phyloP scores from a whole-genome alignment of 2,888 invertebrate species.

The Hypena proboscidalis region DNA sequence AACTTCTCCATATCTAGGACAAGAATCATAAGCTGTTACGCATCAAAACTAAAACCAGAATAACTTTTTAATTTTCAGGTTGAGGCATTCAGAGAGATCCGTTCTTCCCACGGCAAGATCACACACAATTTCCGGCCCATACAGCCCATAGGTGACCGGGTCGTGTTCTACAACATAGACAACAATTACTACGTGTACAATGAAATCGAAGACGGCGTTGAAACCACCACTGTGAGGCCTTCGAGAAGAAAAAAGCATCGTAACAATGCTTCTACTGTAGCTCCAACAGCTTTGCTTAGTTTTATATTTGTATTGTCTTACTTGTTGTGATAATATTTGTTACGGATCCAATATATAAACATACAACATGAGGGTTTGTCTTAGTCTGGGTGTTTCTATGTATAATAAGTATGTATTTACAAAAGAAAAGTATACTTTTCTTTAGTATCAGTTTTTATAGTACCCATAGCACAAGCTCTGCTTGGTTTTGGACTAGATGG shows the following conservation, averaged over 20 bases:
- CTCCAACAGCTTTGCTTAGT: conserved; percentile 29
- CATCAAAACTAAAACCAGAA: no score
- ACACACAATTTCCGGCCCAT: conserved; percentile 93
- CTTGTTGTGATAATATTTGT: conserved; percentile 30
- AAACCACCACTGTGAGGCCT: conserved; percentile 46
- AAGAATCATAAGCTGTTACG: no score
- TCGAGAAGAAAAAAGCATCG: conserved; percentile 53
- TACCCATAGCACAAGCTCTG: no score
- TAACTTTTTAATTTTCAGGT: no score
- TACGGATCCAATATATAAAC: background rate
- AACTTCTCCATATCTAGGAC: no score
- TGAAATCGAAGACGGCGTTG: conserved; percentile 68
- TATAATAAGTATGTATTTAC: no score
- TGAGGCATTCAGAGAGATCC: conserved; percentile 88
- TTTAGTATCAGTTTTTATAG: no score
- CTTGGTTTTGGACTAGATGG: no score
- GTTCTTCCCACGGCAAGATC: conserved; percentile 87
- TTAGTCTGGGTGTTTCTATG: no score
- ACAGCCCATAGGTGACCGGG: conserved; percentile 90
- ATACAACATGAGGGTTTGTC: background rate
- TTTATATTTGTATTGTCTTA: conserved; percentile 29
- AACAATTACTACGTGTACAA: conserved; percentile 75
- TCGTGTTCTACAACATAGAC: conserved; percentile 86
- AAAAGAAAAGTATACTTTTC: no score
- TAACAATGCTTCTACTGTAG: conserved; percentile 34